Base-by-base conservation (phyloP, 1,140 invertebrate genomes). In the Phenacoccus solenopsis region DNA sequence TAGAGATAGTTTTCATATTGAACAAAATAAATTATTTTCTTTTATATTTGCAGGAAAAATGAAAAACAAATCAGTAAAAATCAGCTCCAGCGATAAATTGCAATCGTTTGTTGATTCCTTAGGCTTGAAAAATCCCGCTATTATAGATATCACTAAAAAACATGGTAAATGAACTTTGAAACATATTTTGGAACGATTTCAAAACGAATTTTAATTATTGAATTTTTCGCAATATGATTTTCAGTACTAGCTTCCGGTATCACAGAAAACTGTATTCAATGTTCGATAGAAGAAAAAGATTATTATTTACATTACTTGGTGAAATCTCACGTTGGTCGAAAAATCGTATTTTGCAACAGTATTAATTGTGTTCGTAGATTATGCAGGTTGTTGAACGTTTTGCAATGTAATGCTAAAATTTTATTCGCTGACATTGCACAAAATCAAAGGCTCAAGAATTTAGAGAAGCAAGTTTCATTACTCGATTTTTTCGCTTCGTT, bases 381-480 rank as follows among this genome's bases (percentile, higher is more conserved):
- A 56, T 84, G 89, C 0, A 90, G 89, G 70, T 78, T 99, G 21
- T 88, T 99, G 35, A 84, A 81, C 0, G 78, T 93, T 71, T 82
- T 99, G 1, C 68, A 90, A 69, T 89, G 88, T 76, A 81, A 85
- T 67, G 89, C 94, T 1, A 79, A 96, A 64, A 87, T 93, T 0
- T 77, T 99, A 0, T 96, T 99, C 81, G 93, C 96, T 0, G 90
- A 87, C 74, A 97, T 99, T 96, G 88, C 90, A 56, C 97, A 99
- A 76, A 86, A 90, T 75, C 93, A 97, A 76, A 81, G 98, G 28
- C 80, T 99, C 16, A 96, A 95, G 79, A 98, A 96, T 82, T 82
- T 99, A 9, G 96, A 99, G 77, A 85, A 83, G 38, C 20, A 49
- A 49, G 20, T 49, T 2, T 59, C 1, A 64, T 70, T 16, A 28